Percentiles rank a stretch among this genome's conserved stretches.
phyloP scores from a whole-genome alignment of 2,113 vertebrate species.

The Psilopogon haemacephalus region DNA sequence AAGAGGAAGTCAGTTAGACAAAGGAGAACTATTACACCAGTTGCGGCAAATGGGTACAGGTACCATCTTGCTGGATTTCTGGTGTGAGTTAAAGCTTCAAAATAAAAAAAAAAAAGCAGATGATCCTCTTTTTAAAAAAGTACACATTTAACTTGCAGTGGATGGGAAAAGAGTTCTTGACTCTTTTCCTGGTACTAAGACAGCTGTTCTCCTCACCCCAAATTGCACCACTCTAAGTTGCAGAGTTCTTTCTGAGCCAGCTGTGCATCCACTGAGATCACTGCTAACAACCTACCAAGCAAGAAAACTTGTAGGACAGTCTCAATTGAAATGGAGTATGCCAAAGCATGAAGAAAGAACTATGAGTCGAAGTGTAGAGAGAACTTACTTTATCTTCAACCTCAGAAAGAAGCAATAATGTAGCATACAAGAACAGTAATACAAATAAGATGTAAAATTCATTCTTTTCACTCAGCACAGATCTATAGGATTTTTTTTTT shows the following conservation, averaged over 20 bases:
- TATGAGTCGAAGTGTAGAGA: background rate
- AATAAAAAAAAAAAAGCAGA: background rate
- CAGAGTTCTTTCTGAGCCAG: background rate
- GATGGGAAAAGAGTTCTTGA: background rate
- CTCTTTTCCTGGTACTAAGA: background rate
- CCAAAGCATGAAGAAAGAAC: background rate
- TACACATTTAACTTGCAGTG: background rate
- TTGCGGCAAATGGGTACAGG: background rate
- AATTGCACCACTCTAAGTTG: background rate
- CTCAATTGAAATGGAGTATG: accelerated
- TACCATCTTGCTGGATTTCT: background rate
- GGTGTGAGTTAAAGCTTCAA: background rate
- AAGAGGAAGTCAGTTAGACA: background rate
- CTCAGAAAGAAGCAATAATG: background rate
- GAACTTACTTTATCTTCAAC: background rate
- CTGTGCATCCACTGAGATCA: accelerated
- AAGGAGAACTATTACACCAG: background rate
- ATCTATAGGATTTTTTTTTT: background rate
- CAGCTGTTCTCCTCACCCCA: background rate
- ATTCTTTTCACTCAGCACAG: background rate
- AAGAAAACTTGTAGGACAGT: accelerated
- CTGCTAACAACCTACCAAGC: accelerated
- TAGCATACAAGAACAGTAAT: background rate
- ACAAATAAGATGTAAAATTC: too few relatives aligned
- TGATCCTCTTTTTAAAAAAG: accelerated